Base-by-base conservation (phyloP, 2,888 invertebrate genomes). In the Petrophora chlorosata region DNA sequence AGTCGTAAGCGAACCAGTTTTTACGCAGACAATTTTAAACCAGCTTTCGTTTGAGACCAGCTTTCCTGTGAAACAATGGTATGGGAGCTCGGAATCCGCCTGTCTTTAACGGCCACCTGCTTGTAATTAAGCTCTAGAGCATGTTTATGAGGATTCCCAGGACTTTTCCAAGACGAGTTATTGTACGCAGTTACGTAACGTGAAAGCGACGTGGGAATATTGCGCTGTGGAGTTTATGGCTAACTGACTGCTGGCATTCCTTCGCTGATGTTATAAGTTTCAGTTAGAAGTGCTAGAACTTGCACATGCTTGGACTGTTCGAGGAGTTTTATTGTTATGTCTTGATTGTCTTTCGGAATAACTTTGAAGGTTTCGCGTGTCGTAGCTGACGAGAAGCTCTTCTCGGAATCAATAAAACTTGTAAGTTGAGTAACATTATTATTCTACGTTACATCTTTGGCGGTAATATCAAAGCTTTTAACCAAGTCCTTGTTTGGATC, bases 131-230 rank as follows among this genome's bases (percentile, higher is more conserved):
- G 58, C 51, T 38, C 40, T 15, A 33, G 33, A 54, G 39, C 48
- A 54, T 54, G 53, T 55, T 59, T 60, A 60, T 53, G 53, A 40
- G 55, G 53, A 58, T 53, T 60, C 58, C 15, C 55, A 36, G 44
- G 46, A 53, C 45, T 57, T 59, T 59, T 53, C 52, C 33, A 44
- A 42, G 51, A 43, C 44, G 34, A 47, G 47, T 52, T 45, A 56
- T 52, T 51, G 28, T 38, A 41, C 30, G 42, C 43, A 45, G 36
- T 48, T 43, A 50, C 43, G 36, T 48, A 39, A 50, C 43, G 33
- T 40, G 39, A 44, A 29, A 34, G 43, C 39, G 47, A 39, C 54
- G 49, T 57, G 56, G 57, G 59, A 54, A 54, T 52, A 59, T 54
- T 54, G 45, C 47, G 25, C 49, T 16, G 39, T n/a, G 12, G 34